phyloP scores from a whole-genome alignment of 2,797 vertebrate species.

The Epinephelus awoara region DNA sequence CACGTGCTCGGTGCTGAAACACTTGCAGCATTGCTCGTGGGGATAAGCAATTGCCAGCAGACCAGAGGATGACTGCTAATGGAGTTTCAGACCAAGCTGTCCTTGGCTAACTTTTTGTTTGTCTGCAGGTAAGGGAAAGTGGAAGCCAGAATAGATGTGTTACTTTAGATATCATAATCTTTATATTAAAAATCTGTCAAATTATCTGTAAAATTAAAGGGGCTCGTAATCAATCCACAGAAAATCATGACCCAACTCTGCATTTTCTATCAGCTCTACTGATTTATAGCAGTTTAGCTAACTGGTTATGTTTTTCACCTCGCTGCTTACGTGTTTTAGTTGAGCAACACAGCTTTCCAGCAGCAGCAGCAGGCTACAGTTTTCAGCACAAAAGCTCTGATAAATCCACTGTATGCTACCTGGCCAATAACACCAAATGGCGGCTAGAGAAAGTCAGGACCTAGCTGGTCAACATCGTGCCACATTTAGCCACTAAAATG shows the following conservation, averaged over 20 bases:
- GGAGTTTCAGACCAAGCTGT: conserved; percentile 40
- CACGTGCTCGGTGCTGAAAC: conserved; percentile 13
- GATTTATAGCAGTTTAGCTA: background rate
- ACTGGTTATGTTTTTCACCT: conserved; percentile 5
- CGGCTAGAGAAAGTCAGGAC: background rate
- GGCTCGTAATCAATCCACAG: background rate
- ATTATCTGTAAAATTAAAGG: conserved; percentile 10
- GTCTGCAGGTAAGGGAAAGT: conserved; percentile 8
- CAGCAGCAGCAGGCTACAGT: background rate
- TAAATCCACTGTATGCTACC: background rate
- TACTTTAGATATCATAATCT: background rate
- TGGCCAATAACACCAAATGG: background rate
- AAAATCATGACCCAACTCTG: background rate
- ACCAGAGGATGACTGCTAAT: conserved; percentile 37
- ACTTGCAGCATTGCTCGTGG: conserved; percentile 23
- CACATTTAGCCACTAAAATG: background rate
- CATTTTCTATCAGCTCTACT: background rate
- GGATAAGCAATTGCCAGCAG: conserved; percentile 43
- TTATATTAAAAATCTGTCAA: background rate
- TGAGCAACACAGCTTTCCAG: background rate
- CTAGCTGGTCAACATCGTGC: background rate
- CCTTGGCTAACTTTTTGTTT: conserved; percentile 32
- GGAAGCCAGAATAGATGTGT: background rate
- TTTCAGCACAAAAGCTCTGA: background rate
- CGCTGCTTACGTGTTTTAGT: conserved; percentile 7